A percentile compares a stretch with the other conserved stretches of the same genome.
Evolutionary conservation across 2,888 invertebrate genomes (phyloP).

Genomic region (Agrilus biguttatus): DNA sequence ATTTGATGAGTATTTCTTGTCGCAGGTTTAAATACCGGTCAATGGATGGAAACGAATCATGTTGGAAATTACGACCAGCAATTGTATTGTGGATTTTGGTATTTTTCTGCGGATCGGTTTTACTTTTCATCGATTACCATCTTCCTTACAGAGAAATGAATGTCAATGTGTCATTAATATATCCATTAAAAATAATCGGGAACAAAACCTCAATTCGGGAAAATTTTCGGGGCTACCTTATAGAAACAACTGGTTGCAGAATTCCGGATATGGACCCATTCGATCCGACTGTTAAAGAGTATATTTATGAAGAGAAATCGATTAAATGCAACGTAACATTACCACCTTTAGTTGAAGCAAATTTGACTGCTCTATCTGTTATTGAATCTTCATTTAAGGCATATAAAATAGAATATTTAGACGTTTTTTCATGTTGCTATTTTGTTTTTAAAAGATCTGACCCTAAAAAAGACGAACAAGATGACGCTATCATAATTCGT

Average conservation of each 20-base stretch:
- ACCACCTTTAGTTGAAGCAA: conserved; percentile 41
- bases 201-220: background rate
- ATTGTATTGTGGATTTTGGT: too few species aligned
- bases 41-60: too few species aligned
- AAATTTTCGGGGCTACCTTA: conserved; percentile 14
- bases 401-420: conserved; percentile 35
- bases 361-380: conserved; percentile 44
- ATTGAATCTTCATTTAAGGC: conserved; percentile 31
- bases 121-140: too few species aligned
- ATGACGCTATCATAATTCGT: conserved; percentile 35
- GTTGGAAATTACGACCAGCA: too few species aligned
- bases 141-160: too few species aligned
- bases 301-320: conserved; percentile 34
- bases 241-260: conserved; percentile 50
- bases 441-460: conserved; percentile 40
- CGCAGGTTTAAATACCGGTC: too few species aligned
- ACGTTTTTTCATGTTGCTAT: conserved; percentile 46
- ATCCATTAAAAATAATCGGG: too few species aligned
- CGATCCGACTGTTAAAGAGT: conserved; percentile 40
- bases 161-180: too few species aligned
- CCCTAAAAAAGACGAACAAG: conserved; percentile 33
- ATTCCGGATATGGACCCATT: conserved; percentile 50
- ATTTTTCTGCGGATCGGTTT: too few species aligned
- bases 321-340: conserved; percentile 36
- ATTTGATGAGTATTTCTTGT: too few species aligned